Evolutionary conservation across 2,113 vertebrate species (phyloP).

Genomic region (Progne subis): DNA sequence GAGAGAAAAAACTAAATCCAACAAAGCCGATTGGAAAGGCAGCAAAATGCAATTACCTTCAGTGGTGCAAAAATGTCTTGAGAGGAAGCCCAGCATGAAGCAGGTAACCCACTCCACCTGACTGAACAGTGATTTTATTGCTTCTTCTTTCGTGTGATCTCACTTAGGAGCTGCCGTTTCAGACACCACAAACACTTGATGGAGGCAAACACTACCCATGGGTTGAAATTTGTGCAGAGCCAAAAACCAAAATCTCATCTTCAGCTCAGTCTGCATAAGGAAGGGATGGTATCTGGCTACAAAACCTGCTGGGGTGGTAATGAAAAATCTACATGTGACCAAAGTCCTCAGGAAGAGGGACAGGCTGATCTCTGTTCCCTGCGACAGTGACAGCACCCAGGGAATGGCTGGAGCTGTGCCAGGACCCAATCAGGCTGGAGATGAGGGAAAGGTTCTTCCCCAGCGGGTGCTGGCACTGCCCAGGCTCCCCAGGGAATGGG

Average conservation of each 20-base stretch:
- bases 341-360: background rate
- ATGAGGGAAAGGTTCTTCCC: background rate
- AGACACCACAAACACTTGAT: background rate
- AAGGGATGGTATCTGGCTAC: background rate
- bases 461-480: background rate
- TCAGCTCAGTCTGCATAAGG: background rate
- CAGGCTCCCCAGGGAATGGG: background rate
- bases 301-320: background rate
- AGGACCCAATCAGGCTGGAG: background rate
- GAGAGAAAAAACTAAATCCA: too few relatives aligned
- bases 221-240: background rate
- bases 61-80: background rate
- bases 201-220: background rate
- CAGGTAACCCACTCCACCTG: background rate
- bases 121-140: background rate
- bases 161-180: background rate
- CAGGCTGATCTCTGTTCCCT: background rate
- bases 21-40: background rate
- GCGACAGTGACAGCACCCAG: background rate
- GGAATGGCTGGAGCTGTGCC: fast-evolving
- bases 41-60: background rate
- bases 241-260: background rate
- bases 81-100: background rate
- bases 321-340: background rate
- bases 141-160: background rate